A percentile compares a stretch with the other conserved stretches of the same genome.
Conservation (phyloP, 53 echinoderm and acorn worm genomes). For the Paracentrotus lividus region DNA sequence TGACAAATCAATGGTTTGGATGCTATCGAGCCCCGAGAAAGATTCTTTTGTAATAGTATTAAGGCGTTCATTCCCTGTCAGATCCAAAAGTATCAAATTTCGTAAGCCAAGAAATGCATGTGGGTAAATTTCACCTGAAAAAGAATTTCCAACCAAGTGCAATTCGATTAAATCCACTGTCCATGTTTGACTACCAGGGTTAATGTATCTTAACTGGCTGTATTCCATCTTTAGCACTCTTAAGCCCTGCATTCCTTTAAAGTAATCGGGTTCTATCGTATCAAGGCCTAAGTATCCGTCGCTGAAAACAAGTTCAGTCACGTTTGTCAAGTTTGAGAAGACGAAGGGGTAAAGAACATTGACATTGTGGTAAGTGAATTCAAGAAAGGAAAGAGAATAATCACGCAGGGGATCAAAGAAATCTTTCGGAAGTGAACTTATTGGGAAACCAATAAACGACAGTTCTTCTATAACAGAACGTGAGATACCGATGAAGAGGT, state of each 20-base stretch:
- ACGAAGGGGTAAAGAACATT: background rate
- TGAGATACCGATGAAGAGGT: background rate
- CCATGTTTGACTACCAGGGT: background rate
- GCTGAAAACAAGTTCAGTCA: background rate
- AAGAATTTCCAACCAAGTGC: background rate
- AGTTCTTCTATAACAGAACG: background rate
- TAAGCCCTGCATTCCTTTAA: conserved; percentile 1
- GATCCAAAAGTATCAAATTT: conserved; percentile 5
- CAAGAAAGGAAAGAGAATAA: background rate
- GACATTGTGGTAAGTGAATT: background rate
- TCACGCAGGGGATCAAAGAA: background rate
- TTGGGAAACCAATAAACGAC: background rate
- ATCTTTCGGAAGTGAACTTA: background rate
- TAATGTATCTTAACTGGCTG: background rate
- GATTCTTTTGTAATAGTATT: background rate
- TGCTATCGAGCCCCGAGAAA: background rate
- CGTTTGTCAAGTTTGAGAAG: conserved; percentile 1
- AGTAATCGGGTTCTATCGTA: background rate
- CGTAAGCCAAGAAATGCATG: background rate
- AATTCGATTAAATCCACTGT: background rate
- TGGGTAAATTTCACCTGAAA: background rate
- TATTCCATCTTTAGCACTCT: background rate
- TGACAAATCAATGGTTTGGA: background rate
- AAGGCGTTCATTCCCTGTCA: background rate
- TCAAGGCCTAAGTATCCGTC: background rate